These are phyloP conservation scores for Mobula hypostoma DNA, from an alignment of 2,113 vertebrate genomes.

Conservation along the genomic window DNA sequence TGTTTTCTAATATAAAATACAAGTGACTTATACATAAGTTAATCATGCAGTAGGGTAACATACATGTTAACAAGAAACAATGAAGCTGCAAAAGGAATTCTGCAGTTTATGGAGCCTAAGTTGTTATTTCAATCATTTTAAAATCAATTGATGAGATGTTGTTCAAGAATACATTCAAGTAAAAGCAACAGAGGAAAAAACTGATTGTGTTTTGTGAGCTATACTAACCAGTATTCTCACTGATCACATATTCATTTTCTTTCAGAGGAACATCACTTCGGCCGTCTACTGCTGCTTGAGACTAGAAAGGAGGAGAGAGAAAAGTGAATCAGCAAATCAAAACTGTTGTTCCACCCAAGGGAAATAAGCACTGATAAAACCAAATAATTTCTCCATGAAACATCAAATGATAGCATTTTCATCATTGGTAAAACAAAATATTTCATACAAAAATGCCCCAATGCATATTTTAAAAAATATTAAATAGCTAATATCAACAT, in stretches of 20 bases:
- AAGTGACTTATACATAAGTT: neutral
- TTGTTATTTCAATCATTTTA: neutral
- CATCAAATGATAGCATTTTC: neutral
- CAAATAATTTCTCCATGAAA: neutral
- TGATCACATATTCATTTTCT: constrained; percentile 72
- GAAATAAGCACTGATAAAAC: neutral
- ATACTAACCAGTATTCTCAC: constrained; percentile 72
- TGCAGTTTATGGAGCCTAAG: neutral
- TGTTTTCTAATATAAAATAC: neutral
- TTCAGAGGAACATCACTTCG: constrained; percentile 71
- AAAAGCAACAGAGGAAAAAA: neutral
- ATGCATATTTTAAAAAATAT: neutral
- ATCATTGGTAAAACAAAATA: neutral
- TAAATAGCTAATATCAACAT: neutral
- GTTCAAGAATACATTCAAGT: neutral
- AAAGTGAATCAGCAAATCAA: constrained; percentile 8
- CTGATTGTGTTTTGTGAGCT: neutral
- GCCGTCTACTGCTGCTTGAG: constrained; percentile 64
- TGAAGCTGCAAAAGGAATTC: neutral
- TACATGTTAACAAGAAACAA: neutral
- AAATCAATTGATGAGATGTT: neutral
- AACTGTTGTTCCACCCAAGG: neutral
- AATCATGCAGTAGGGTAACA: neutral
- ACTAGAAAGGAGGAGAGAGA: constrained; percentile 60
- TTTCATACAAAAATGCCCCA: neutral